A percentile compares a stretch with the other conserved stretches of the same genome.
phyloP scores from a whole-genome alignment of 2,113 vertebrate species.

The Polypterus bichir region DNA sequence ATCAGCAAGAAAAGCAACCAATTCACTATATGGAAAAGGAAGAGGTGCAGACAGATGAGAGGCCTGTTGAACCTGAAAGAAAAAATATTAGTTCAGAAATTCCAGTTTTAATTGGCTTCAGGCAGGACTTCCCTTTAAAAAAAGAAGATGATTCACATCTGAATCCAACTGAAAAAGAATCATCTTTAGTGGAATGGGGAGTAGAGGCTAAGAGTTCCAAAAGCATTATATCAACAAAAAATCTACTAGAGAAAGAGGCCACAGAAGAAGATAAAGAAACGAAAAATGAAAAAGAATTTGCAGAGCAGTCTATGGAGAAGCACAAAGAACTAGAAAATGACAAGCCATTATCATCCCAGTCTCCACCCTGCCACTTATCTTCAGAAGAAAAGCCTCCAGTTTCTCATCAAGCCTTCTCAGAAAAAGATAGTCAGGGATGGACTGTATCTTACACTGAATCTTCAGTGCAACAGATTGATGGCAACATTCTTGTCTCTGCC shows the following conservation, averaged over 20 bases:
- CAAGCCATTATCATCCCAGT: conserved; percentile 23
- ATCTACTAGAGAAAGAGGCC: conserved; percentile 25
- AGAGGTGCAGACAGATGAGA: conserved; percentile 17
- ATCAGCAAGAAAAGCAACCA: conserved; percentile 25
- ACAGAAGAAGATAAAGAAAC: conserved; percentile 19
- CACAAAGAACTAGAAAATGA: conserved; percentile 27
- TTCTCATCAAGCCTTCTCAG: conserved; percentile 19
- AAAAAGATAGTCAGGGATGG: conserved; percentile 18
- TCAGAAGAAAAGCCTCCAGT: conserved; percentile 28
- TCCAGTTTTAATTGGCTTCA: conserved; percentile 13
- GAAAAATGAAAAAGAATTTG: conserved; percentile 19
- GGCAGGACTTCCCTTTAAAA: conserved; percentile 29
- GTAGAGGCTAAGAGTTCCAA: conserved; percentile 21
- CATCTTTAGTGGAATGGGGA: conserved; percentile 47
- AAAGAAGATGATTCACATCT: conserved; percentile 57
- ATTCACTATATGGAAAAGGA: conserved; percentile 33
- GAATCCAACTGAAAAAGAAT: conserved; percentile 51
- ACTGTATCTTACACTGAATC: conserved; percentile 17
- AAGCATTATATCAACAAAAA: conserved; percentile 10
- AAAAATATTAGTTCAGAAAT: conserved; percentile 3
- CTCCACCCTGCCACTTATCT: conserved; percentile 27
- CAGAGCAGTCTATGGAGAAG: conserved; percentile 28
- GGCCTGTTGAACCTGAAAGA: conserved; percentile 20
- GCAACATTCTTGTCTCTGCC: conserved; percentile 46
- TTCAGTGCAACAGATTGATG: conserved; percentile 30